Evolutionary conservation across 2,113 vertebrate species (phyloP).

Genomic region (Hydropotes inermis): DNA sequence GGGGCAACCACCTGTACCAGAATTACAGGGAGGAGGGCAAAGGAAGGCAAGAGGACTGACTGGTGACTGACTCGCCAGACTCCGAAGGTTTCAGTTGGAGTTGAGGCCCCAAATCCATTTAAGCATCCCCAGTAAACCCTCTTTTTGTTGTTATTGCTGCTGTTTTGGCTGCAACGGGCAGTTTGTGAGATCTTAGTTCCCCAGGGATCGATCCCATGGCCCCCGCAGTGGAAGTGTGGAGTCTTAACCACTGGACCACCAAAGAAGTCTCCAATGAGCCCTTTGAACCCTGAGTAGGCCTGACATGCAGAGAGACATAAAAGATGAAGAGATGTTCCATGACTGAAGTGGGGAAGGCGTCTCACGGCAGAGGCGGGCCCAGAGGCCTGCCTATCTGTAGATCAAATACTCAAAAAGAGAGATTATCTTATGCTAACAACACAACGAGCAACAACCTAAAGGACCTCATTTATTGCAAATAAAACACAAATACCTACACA

Average conservation of each 20-base stretch:
- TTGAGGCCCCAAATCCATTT: neutral
- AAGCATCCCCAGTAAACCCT: neutral
- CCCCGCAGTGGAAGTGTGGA: neutral
- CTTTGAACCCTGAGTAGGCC: neutral
- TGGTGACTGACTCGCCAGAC: neutral
- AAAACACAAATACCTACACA: neutral
- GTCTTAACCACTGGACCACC: neutral
- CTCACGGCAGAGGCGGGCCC: fast-evolving
- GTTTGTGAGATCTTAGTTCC: neutral
- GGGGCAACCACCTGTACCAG: neutral
- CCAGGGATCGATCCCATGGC: neutral
- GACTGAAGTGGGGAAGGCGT: neutral
- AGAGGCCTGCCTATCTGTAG: too few species aligned
- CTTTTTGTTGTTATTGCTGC: neutral
- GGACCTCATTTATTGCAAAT: neutral
- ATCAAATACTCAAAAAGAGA: neutral
- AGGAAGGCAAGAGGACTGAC: neutral
- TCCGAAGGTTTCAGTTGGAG: neutral
- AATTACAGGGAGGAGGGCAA: neutral
- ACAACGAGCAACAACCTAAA: neutral
- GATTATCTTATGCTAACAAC: neutral
- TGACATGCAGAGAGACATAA: neutral
- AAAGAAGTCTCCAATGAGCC: neutral
- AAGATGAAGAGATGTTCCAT: neutral
- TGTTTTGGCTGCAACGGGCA: neutral